These are phyloP conservation scores for Pygoscelis adeliae DNA, from an alignment of 2,113 vertebrate genomes.

Conservation along the genomic window DNA sequence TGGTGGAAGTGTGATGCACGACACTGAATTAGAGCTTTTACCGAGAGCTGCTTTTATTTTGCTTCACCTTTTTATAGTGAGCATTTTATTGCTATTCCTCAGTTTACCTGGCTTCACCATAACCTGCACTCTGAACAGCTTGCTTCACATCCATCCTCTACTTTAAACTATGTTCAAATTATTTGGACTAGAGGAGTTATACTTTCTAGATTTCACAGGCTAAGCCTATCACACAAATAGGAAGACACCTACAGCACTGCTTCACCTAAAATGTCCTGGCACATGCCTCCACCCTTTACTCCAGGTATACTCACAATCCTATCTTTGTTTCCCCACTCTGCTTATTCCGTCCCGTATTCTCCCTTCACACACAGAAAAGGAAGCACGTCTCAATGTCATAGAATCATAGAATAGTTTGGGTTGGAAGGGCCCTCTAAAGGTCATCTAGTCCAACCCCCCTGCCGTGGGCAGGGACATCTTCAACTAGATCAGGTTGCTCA, in stretches of 20 bases:
- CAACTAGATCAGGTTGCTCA: too few species aligned
- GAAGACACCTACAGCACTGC: background rate
- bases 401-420: too few species aligned
- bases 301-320: background rate
- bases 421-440: too few species aligned
- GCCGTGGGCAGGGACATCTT: too few species aligned
- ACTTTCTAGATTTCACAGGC: background rate
- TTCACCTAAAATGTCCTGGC: background rate
- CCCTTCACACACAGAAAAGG: background rate
- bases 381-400: background rate
- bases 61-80: background rate
- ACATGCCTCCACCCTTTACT: accelerated
- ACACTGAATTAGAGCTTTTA: accelerated
- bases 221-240: background rate
- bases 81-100: background rate
- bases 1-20: accelerated
- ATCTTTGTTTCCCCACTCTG: background rate
- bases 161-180: background rate
- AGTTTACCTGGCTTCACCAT: background rate
- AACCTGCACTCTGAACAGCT: accelerated
- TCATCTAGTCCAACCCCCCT: too few species aligned
- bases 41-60: accelerated
- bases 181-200: accelerated
- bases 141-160: background rate
- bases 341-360: accelerated